Evolutionary conservation across 2,113 vertebrate genomes (phyloP).

Genomic region (Leuciscus idus): DNA sequence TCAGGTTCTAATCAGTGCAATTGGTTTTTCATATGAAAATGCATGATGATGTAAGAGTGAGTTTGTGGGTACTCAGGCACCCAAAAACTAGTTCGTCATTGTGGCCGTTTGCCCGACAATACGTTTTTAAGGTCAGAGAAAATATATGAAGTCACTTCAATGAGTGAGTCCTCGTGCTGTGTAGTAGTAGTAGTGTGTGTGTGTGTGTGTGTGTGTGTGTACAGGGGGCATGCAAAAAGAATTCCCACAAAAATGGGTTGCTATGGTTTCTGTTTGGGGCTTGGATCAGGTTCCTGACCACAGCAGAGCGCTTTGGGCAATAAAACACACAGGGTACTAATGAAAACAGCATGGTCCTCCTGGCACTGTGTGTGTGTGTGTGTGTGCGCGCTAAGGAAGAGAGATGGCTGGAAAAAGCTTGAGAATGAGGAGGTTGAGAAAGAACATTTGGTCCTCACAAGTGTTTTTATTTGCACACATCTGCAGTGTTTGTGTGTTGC

Average conservation of each 20-base stretch:
- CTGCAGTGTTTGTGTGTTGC: slow-evolving; percentile 40
- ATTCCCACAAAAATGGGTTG: slow-evolving; percentile 61
- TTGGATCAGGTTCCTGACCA: slow-evolving; percentile 73
- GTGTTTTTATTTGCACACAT: slow-evolving; percentile 40
- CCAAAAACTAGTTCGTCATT: slow-evolving; percentile 18
- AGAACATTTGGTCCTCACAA: slow-evolving; percentile 29
- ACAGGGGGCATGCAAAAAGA: slow-evolving; percentile 58
- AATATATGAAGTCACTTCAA: slow-evolving; percentile 47
- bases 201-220: slow-evolving; percentile 52
- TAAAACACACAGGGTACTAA: slow-evolving; percentile 68
- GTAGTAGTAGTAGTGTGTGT: background rate
- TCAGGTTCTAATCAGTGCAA: slow-evolving; percentile 46
- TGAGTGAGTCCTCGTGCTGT: slow-evolving; percentile 44
- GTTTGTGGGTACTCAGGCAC: slow-evolving; percentile 17
- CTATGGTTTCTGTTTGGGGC: slow-evolving; percentile 72
- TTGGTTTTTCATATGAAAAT: slow-evolving; percentile 45
- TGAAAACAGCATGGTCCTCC: slow-evolving; percentile 77
- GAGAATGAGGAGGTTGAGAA: slow-evolving; percentile 9
- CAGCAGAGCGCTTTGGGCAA: slow-evolving; percentile 70
- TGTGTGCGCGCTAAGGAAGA: slow-evolving; percentile 18
- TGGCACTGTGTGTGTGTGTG: slow-evolving; percentile 65
- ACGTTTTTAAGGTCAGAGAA: slow-evolving; percentile 38
- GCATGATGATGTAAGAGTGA: slow-evolving; percentile 35
- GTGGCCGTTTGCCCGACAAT: slow-evolving; percentile 43
- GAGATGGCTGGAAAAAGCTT: background rate